Evolutionary conservation across 2,888 invertebrate species (phyloP), one percentile per base, ranked within the genome.

Genomic region (Drosophila lacicola): DNA sequence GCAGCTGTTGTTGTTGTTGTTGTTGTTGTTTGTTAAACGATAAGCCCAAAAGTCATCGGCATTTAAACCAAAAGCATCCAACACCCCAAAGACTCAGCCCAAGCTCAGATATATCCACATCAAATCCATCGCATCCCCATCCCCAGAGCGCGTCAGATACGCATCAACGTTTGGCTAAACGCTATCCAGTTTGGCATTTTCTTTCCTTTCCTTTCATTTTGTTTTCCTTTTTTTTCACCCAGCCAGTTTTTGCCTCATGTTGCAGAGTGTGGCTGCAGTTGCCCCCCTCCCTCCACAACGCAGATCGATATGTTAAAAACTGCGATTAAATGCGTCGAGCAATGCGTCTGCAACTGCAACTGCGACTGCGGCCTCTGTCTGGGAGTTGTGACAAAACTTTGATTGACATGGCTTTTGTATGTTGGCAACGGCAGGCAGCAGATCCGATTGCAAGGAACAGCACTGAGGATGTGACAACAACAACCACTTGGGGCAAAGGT

Each of bases 241-340:
- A 61, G 50, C 41, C 56, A 29, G 45, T 63, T 76, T 69, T 45
- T 50, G 25, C 53, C 42, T 56, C 64, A 47, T 29, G 56, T 45
- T 65, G 46, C 56, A 37, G 44, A 49, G 65, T 72, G 55, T 60
- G 64, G 47, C 42, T 63, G 47, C 54, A 39, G 25, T 50, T 17
- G 3, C 47, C 46, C 39, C 42, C 14, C 19, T n/a, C 49, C 37
- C 46, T 41, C 55, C 14, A 14, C 37, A 25, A 29, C 17, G 45
- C 57, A 71, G 86, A 86, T 86, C 89, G 78, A 77, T 88, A 86
- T 86, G 86, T 80, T 86, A 89, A 86, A 88, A 88, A 89, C 60
- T 50, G 74, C 78, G 86, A 86, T 86, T 82, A 86, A 89, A 86
- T 80, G 88, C 85, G 82, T 74, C 71, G 64, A 58, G 62, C 76